Evolutionary conservation across 2,113 vertebrate genomes (phyloP).

Genomic region (Tursiops truncatus): DNA sequence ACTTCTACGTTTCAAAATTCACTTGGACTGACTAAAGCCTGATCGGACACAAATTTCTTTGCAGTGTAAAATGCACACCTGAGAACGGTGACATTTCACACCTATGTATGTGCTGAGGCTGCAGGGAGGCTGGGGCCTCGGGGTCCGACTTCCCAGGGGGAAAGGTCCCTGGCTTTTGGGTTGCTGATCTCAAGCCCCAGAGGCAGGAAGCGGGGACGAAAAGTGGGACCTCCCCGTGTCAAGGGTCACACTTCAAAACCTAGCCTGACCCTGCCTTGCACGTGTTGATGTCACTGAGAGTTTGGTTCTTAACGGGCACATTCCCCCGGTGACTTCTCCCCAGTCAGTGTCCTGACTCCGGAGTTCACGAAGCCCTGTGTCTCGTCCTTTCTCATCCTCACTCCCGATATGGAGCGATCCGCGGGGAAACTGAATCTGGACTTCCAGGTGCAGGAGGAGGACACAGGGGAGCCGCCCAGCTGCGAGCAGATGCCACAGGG

Average conservation of each 20-base stretch:
- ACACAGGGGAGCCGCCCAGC: not conserved
- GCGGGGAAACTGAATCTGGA: not conserved
- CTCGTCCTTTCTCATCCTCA: too few species aligned
- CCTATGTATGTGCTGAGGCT: not conserved
- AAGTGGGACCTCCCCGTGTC: not conserved
- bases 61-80: not conserved
- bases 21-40: not conserved
- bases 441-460: rapidly evolving
- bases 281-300: not conserved
- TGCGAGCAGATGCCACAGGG: too few species aligned
- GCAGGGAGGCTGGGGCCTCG: not conserved
- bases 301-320: not conserved
- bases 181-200: not conserved
- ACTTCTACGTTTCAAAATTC: not conserved
- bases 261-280: not conserved
- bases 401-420: not conserved
- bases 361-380: too few species aligned
- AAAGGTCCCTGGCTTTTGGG: not conserved
- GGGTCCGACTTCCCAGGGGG: not conserved
- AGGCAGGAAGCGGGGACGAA: not conserved
- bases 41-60: not conserved
- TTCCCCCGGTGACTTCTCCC: not conserved
- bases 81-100: not conserved
- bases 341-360: too few species aligned
- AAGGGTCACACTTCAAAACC: not conserved